phyloP scores from a whole-genome alignment of 2,113 vertebrate species.

The Acanthisitta chloris region DNA sequence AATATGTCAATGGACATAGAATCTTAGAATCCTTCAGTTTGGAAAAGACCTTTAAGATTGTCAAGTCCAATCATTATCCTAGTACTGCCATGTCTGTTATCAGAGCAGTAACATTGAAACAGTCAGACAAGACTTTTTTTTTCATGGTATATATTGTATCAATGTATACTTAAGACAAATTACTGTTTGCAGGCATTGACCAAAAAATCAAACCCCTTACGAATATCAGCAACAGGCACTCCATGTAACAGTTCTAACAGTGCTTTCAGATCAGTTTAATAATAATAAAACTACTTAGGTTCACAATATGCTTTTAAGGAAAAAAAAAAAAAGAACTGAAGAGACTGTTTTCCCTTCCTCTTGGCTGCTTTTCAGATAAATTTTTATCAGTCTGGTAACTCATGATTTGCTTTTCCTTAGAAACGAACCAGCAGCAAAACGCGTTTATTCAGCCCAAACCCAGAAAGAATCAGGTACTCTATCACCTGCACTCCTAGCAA shows the following conservation, averaged over 20 bases:
- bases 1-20: not conserved
- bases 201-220: slow-evolving; percentile 43
- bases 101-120: not conserved
- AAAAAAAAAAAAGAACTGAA: not conserved
- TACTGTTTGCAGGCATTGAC: slow-evolving; percentile 51
- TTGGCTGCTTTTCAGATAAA: not conserved
- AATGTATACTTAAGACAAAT: not conserved
- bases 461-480: slow-evolving; percentile 31
- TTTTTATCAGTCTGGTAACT: not conserved
- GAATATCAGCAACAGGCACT: slow-evolving; percentile 37
- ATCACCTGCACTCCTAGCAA: slow-evolving; percentile 41
- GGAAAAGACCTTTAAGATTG: not conserved
- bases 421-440: slow-evolving; percentile 4
- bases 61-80: not conserved
- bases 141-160: too few species aligned
- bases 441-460: slow-evolving; percentile 76
- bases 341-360: not conserved
- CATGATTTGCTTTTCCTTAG: slow-evolving; percentile 51
- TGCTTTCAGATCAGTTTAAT: not conserved
- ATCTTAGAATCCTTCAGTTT: not conserved
- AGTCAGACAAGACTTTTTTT: not conserved
- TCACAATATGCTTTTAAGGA: not conserved
- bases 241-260: slow-evolving; percentile 2
- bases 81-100: not conserved
- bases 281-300: not conserved